Conservation (phyloP, 1,140 invertebrate species). For the Epicauta chinensis region DNA sequence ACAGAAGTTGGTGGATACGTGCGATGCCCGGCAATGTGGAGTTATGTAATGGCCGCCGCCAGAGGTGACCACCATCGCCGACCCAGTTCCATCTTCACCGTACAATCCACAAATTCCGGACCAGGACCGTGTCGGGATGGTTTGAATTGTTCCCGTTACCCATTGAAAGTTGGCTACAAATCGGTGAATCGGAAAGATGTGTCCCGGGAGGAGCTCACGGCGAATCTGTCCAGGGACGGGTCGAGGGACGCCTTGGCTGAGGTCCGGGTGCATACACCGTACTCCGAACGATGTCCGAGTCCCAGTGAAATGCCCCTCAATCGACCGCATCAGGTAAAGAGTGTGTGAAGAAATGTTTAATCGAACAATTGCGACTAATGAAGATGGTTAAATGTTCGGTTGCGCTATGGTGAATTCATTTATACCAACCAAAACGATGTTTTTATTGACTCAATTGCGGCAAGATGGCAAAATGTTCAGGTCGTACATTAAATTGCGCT, state of each 20-base stretch:
- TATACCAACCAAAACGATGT: no score
- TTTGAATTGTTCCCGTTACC: conserved; percentile 16
- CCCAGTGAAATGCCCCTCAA: conserved; percentile 4
- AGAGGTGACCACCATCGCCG: conserved; percentile 45
- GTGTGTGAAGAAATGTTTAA: no score
- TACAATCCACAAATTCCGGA: conserved; percentile 26
- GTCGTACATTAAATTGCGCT: no score
- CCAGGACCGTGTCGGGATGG: conserved; percentile 38
- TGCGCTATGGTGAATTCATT: no score
- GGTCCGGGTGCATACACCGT: conserved; percentile 33
- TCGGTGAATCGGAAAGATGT: conserved; percentile 19
- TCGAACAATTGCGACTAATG: no score
- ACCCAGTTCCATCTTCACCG: conserved; percentile 38
- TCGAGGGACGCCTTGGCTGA: conserved; percentile 39
- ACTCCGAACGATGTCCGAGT: conserved; percentile 16
- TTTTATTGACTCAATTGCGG: no score
- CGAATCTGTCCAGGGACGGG: conserved; percentile 35
- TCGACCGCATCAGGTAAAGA: conserved; percentile 8
- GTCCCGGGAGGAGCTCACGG: conserved; percentile 27
- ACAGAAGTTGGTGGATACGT: conserved; percentile 19
- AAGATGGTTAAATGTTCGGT: no score
- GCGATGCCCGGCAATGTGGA: conserved; percentile 47
- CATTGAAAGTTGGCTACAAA: conserved; percentile 11
- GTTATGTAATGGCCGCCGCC: conserved; percentile 52
- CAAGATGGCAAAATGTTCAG: no score